Evolutionary conservation across 2,888 invertebrate species (phyloP).

Genomic region (Chloroclysta siterata): DNA sequence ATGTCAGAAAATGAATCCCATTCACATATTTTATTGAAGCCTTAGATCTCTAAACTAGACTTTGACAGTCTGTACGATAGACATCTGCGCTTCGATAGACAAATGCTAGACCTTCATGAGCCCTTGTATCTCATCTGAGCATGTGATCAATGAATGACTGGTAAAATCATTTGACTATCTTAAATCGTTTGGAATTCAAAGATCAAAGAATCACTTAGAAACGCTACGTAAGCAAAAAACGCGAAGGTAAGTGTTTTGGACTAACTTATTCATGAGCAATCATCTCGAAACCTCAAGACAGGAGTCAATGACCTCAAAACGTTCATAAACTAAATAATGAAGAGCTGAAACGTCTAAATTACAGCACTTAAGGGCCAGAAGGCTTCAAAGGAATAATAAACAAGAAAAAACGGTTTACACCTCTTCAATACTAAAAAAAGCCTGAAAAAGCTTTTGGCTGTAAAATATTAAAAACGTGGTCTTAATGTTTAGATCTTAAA

Average conservation of each 20-base stretch:
- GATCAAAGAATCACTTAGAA: neutral
- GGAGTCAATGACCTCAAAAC: slow-evolving; percentile 5
- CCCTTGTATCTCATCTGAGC: no score
- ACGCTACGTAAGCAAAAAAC: neutral
- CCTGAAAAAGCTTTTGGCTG: slow-evolving; percentile 31
- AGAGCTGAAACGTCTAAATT: slow-evolving; percentile 26
- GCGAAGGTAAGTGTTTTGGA: neutral
- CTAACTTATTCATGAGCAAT: slow-evolving; percentile 4
- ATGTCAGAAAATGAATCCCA: no score
- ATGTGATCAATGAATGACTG: no score
- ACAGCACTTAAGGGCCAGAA: slow-evolving; percentile 21
- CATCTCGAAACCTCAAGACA: slow-evolving; percentile 2
- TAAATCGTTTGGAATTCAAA: neutral
- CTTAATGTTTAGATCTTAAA: slow-evolving; percentile 8
- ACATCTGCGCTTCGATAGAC: no score
- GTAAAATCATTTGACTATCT: no score
- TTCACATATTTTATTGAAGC: no score
- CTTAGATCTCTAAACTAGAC: no score
- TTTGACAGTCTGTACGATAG: no score
- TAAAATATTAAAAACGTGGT: slow-evolving; percentile 29
- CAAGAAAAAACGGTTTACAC: slow-evolving; percentile 23
- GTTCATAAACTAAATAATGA: slow-evolving; percentile 23
- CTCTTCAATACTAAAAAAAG: slow-evolving; percentile 25
- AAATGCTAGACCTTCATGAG: no score
- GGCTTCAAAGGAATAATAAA: slow-evolving; percentile 30